These are phyloP conservation scores for Eumerus sabulonum DNA, from an alignment of 2,888 invertebrate genomes.

Conservation along the genomic window DNA sequence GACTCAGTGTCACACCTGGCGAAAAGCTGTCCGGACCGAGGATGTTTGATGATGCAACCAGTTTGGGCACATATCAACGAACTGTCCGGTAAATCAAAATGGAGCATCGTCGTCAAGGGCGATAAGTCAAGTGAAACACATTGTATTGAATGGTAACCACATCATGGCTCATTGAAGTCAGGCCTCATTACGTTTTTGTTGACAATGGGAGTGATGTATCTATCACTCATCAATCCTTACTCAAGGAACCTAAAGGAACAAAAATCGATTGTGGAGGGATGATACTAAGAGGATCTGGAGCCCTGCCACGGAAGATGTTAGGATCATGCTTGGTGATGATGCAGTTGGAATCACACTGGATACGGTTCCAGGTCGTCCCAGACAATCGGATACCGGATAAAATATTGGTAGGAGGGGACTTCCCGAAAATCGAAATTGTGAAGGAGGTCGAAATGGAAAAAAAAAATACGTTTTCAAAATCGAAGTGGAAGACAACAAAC, in stretches of 20 bases:
- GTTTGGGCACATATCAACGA: too few species aligned
- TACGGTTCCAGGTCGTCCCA: background rate
- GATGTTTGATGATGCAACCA: too few species aligned
- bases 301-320: background rate
- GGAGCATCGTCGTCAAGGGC: too few species aligned
- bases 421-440: background rate
- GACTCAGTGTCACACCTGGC: too few species aligned
- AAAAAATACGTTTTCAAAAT: background rate
- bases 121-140: too few species aligned
- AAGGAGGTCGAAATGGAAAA: background rate
- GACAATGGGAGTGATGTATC: constrained; percentile 3
- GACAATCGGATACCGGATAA: background rate
- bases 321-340: background rate
- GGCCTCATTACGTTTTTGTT: background rate
- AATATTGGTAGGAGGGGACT: background rate
- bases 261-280: background rate
- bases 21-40: too few species aligned
- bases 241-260: background rate
- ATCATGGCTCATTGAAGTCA: too few species aligned
- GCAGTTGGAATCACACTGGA: background rate
- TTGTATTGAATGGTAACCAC: too few species aligned
- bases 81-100: too few species aligned
- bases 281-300: background rate
- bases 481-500: constrained; percentile 3
- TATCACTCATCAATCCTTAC: background rate